These are phyloP conservation scores for Dryomyza anilis DNA, from an alignment of 2,888 invertebrate genomes.

Conservation along the genomic window DNA sequence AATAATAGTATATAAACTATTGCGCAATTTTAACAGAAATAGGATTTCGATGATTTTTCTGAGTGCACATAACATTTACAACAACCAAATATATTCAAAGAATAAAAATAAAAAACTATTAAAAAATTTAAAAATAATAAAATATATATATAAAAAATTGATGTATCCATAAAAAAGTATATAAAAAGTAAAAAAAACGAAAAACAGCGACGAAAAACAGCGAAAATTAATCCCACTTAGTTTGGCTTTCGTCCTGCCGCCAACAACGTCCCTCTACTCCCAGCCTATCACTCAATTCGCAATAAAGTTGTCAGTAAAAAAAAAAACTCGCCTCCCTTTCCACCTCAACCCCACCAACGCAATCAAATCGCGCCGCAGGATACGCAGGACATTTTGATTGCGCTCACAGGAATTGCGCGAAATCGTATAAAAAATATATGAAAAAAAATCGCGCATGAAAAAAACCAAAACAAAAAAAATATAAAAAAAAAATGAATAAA, in stretches of 20 bases:
- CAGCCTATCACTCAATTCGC: slow-evolving; percentile 36
- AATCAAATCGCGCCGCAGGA: slow-evolving; percentile 19
- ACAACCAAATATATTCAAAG: slow-evolving; percentile 11
- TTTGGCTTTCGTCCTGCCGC: neutral
- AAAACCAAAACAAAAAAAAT: neutral
- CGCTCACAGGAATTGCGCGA: slow-evolving; percentile 17
- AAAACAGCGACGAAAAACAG: slow-evolving; percentile 4
- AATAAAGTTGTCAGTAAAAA: slow-evolving; percentile 42
- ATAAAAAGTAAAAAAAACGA: neutral
- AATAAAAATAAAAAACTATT: neutral
- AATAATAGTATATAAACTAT: too few species aligned
- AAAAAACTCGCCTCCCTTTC: slow-evolving; percentile 17
- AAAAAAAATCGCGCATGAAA: neutral
- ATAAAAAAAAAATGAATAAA: too few species aligned
- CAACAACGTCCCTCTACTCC: neutral
- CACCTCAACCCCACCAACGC: neutral
- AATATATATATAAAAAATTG: too few species aligned
- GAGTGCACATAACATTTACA: slow-evolving; percentile 43
- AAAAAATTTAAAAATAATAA: too few species aligned
- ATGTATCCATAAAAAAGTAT: neutral
- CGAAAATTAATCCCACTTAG: neutral
- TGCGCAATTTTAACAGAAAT: too few species aligned
- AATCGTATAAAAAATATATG: too few species aligned
- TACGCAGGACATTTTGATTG: slow-evolving; percentile 11
- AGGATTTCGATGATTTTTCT: too few species aligned